Percentiles rank a stretch among this genome's conserved stretches.
Evolutionary conservation across 2,888 invertebrate species (phyloP).

Genomic region (Aquatica leii): DNA sequence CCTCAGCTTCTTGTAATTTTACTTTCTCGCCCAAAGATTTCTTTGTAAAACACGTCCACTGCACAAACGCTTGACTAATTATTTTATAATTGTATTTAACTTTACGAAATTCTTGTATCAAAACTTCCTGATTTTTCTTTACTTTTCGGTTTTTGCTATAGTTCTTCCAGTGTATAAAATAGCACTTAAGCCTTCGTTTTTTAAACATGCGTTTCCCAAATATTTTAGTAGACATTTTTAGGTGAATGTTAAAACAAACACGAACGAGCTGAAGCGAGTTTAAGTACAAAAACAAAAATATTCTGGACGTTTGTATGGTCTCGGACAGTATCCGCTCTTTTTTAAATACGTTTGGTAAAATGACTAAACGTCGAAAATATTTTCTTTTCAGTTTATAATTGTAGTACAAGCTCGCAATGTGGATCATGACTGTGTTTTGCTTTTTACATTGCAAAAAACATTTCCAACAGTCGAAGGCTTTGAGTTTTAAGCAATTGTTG

Average conservation of each 20-base stretch:
- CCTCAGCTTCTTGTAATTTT: conserved; percentile 31
- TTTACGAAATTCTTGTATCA: conserved; percentile 44
- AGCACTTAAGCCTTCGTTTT: conserved; percentile 17
- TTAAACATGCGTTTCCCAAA: background rate
- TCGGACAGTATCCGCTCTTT: background rate
- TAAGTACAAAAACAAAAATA: conserved; percentile 13
- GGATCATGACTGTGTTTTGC: conserved; percentile 37
- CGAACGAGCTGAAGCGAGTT: background rate
- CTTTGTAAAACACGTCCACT: conserved; percentile 44
- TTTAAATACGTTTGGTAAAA: background rate
- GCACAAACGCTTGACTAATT: conserved; percentile 36
- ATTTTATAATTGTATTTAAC: conserved; percentile 42
- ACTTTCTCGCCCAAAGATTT: conserved; percentile 22
- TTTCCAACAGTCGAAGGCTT: conserved; percentile 44
- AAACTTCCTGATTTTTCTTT: conserved; percentile 35
- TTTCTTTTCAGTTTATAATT: conserved; percentile 40
- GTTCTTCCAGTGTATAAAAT: conserved; percentile 43
- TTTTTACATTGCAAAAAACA: conserved; percentile 37
- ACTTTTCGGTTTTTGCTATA: conserved; percentile 35
- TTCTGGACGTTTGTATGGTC: background rate
- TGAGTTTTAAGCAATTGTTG: conserved; percentile 42
- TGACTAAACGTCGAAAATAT: conserved; percentile 29
- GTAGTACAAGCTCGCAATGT: conserved; percentile 44
- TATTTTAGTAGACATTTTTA: background rate
- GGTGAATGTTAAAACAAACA: background rate